Conservation (phyloP, 2,113 vertebrate species). For the Catharus fuscescens region DNA sequence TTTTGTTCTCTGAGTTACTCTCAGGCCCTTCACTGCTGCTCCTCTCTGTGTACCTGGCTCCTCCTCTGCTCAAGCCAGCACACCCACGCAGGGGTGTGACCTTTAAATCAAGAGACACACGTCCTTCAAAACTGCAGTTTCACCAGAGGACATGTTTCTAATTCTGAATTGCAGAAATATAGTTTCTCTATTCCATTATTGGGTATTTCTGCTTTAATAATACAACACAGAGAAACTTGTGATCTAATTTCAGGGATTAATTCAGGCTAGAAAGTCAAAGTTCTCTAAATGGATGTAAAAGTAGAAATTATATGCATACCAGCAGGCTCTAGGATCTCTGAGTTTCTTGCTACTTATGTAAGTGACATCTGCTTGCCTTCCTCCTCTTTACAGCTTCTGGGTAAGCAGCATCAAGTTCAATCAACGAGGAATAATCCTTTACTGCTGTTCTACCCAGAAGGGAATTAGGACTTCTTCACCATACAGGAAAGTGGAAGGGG, state of each 20-base stretch:
- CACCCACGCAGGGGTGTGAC: background rate
- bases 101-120: background rate
- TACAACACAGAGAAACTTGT: background rate
- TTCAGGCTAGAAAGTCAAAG: background rate
- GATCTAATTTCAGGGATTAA: background rate
- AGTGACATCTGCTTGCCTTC: slow-evolving; percentile 21
- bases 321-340: background rate
- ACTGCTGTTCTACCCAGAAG: background rate
- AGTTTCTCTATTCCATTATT: background rate
- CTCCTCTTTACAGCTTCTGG: slow-evolving; percentile 3
- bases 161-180: background rate
- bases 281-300: background rate
- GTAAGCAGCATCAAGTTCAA: slow-evolving; percentile 2
- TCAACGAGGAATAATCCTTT: slow-evolving; percentile 2
- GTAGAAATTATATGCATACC: background rate
- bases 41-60: background rate
- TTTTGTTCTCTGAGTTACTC: background rate
- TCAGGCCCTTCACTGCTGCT: background rate
- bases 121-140: background rate
- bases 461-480: background rate
- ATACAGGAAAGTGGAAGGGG: background rate
- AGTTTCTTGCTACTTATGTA: slow-evolving; percentile 1
- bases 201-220: background rate
- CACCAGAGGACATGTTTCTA: background rate
- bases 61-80: background rate